Evolutionary conservation across 2,113 vertebrate species (phyloP).

Genomic region (Rhynchomys soricoides): DNA sequence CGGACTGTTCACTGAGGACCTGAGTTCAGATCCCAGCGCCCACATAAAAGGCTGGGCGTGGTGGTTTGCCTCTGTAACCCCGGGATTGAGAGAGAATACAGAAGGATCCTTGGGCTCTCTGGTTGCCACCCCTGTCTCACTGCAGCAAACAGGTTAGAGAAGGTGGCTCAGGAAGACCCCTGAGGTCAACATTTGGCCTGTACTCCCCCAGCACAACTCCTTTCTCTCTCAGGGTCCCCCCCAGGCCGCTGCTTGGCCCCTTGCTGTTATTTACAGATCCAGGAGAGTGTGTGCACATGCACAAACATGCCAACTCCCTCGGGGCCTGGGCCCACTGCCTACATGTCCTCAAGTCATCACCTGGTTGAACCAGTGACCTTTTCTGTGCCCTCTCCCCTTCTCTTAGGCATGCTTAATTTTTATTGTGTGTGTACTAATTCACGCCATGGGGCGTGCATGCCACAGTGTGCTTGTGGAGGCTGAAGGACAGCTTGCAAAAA

Average conservation of each 20-base stretch:
- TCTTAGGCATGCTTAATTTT: background rate
- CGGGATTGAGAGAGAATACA: background rate
- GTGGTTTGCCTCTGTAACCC: background rate
- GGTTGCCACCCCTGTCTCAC: background rate
- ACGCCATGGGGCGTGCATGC: no score
- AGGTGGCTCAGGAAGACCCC: background rate
- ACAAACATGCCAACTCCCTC: background rate
- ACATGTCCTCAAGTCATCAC: background rate
- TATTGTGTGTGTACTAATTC: no score
- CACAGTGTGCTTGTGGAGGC: background rate
- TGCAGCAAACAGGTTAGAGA: background rate
- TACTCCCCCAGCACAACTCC: background rate
- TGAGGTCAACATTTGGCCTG: background rate
- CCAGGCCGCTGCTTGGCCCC: background rate
- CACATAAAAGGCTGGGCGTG: background rate
- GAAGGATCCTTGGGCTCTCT: background rate
- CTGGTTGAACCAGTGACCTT: background rate
- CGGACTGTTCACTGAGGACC: no score
- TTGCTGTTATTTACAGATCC: background rate
- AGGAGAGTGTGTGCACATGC: no score
- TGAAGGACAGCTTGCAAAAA: background rate
- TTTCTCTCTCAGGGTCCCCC: background rate
- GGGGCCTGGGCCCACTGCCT: background rate
- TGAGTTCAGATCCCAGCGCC: background rate
- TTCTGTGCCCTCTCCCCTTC: background rate